phyloP scores from a whole-genome alignment of 2,888 invertebrate species.

The Micoletzkya japonica region DNA sequence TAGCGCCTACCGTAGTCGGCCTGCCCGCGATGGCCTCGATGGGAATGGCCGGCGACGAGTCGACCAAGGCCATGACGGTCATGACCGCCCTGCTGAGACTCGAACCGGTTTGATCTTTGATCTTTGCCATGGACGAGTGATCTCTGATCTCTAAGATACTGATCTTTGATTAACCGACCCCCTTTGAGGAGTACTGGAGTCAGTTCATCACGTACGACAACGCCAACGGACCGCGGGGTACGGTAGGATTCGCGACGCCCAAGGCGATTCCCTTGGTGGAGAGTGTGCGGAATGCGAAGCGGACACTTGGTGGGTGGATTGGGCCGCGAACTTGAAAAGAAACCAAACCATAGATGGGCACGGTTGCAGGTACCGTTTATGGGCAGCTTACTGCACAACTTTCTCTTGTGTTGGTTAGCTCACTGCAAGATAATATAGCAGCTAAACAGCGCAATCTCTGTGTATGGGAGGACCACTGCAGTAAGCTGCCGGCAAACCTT shows the following conservation, averaged over 20 bases:
- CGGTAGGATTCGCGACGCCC: conserved; percentile 7
- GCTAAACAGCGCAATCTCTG: too few relatives aligned
- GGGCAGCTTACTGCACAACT: too few relatives aligned
- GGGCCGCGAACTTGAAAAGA: neutral
- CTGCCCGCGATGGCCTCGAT: conserved; percentile 14
- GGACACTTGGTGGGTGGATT: neutral
- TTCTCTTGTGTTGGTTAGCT: too few relatives aligned
- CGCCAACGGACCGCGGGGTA: neutral
- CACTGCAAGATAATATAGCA: too few relatives aligned
- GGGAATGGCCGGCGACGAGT: conserved; percentile 33
- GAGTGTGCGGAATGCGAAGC: neutral
- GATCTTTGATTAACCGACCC: neutral
- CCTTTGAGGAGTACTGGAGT: conserved; percentile 43
- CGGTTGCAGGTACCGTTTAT: too few relatives aligned
- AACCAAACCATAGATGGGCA: neutral
- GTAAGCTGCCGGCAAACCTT: too few relatives aligned
- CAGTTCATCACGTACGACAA: conserved; percentile 34
- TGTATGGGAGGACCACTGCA: too few relatives aligned
- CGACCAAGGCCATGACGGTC: conserved; percentile 38
- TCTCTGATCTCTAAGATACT: conserved; percentile 25
- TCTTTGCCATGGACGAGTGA: neutral
- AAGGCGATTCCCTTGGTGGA: conserved; percentile 13
- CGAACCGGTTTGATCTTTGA: conserved; percentile 37
- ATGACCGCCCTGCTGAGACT: conserved; percentile 44
- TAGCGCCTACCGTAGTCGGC: conserved; percentile 91